Base-by-base conservation (phyloP, 2,113 vertebrate genomes). In the Epinephelus fuscoguttatus region DNA sequence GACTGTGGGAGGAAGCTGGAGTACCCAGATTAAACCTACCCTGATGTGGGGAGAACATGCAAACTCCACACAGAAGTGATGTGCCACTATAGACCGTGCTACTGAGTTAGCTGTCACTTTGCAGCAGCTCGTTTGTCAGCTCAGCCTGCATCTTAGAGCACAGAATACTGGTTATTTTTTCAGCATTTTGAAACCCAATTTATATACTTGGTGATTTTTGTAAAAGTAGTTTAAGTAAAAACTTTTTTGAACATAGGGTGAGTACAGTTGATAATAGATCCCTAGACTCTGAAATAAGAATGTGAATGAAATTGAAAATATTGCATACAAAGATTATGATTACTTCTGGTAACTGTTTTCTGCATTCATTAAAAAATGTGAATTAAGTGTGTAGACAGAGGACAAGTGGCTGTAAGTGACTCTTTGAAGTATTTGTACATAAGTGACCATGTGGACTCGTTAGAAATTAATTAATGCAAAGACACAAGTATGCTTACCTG, bases 341-440 rank as follows among this genome's bases (percentile, higher is more conserved):
- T 23, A 60, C 53, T 19, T 76, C 18, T 52, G 6, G n/a, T 30
- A 49, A 53, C 2, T 55, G 11, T 56, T 50, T 40, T 30, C 42
- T 64, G 21, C 17, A 52, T 52, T 75, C 30, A 52, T 76, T 64
- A 18, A 19, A 66, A 42, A 9, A 3, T n/a, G 8, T 23, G 60
- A 53, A 49, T 6, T 11, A 47, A 60, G 18, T 74, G 53, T 6
- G 42, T 60, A 60, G 27, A 19, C 37, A 62, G n/a, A 74, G 10
- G 1, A 42, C 8, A 68, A 30, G 19, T 55, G 25, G 6, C n/a
- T 83, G 50, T 14, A 42, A 52, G 7, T 79, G 19, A 73, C 33
- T 75, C 4, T 60, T 78, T 76, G 6, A 45, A 52, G 23, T 61
- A 42, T 62, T 79, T 82, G 56, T 66, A 33, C 27, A 13, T 17